Percentiles rank a stretch among this genome's conserved stretches.
These are phyloP conservation scores for Daphoenositta chrysoptera DNA, from an alignment of 2,113 vertebrate genomes.

Conservation along the genomic window DNA sequence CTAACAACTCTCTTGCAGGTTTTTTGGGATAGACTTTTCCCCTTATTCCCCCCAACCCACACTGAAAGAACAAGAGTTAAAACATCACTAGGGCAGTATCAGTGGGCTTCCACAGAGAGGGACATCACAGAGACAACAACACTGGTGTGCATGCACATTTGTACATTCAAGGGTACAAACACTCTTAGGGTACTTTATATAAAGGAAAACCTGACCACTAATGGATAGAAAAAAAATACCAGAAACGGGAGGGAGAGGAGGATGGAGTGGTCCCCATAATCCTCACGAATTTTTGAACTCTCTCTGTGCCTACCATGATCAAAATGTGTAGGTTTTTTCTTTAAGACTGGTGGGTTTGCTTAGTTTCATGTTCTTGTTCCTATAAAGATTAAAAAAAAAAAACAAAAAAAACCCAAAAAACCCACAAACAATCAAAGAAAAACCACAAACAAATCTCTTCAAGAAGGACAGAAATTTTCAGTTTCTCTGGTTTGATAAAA, in stretches of 20 bases:
- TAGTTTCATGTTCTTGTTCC: background rate
- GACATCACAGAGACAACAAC: background rate
- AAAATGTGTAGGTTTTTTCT: background rate
- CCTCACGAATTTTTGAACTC: background rate
- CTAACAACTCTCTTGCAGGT: background rate
- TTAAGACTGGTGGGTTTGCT: background rate
- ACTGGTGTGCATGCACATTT: background rate
- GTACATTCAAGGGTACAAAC: background rate
- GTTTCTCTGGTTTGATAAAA: background rate
- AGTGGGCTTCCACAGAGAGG: background rate
- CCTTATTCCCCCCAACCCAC: background rate
- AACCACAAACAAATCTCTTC: background rate
- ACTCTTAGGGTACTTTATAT: background rate
- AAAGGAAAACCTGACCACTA: background rate
- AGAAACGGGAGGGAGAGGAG: accelerated
- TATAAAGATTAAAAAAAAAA: background rate
- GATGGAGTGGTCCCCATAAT: background rate
- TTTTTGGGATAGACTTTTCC: background rate
- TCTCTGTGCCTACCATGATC: background rate
- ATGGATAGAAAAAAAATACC: background rate
- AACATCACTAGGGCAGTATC: background rate
- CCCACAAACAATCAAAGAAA: background rate
- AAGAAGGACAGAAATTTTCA: background rate
- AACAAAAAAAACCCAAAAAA: background rate
- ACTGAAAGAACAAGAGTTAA: background rate